Base-by-base conservation (phyloP, 2,888 invertebrate genomes). In the Prosopocoilus inquinatus region DNA sequence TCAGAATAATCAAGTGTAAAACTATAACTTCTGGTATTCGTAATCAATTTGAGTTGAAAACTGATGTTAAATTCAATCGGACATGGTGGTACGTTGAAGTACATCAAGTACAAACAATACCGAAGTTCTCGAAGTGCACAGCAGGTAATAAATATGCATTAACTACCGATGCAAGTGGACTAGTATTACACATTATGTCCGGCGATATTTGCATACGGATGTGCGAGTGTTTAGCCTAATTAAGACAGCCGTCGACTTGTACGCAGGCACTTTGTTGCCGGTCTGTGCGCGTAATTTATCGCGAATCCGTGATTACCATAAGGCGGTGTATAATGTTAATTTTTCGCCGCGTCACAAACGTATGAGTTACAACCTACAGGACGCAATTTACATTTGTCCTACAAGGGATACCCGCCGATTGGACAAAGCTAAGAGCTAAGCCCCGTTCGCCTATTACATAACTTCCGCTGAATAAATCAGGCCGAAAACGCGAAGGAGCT, bases 321-420 rank as follows among this genome's bases (percentile, higher is more conserved):
- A 57, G 57, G 16, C 12, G 41, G 41, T 8, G 9, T 41, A n/a
- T 41, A 41, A 41, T 41, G 41, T 41, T 41, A 41, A 41, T 41
- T 41, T 15, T n/a, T 36, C 16, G 15, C 15, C 16, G 66, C 63
- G 63, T 65, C 60, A 61, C 62, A 58, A 57, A 49, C 58, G 59
- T 54, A 67, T 66, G 65, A 67, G 62, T 62, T 67, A 67, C 64
- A 57, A 63, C 59, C 53, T 55, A 58, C 54, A 55, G 51, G 55
- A 56, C 61, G 67, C 67, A 69, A 68, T 68, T 69, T 68, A 68
- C 68, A 68, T 67, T 67, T 67, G 68, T 69, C 67, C 54, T 64
- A 68, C 68, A 67, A 54, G 58, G 64, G 50, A 64, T 63, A 60
- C 61, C 63, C 63, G 66, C 65, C 62, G 67, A 63, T 67, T 64